Base-by-base conservation (phyloP, 2,888 invertebrate species). In the Eristalis tenax region DNA sequence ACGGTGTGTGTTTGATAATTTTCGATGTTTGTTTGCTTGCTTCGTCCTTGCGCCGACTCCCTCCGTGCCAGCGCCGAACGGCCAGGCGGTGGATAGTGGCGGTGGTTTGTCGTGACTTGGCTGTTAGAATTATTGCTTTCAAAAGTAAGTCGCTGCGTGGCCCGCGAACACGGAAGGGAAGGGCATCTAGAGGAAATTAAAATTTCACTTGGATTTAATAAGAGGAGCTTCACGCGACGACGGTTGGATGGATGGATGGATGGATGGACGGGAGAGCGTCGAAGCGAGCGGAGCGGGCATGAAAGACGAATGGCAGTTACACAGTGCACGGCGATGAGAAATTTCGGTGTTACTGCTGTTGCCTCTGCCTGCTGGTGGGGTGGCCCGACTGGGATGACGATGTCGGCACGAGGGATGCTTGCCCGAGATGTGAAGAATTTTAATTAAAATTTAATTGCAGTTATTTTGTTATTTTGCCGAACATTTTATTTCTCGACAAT, bases 381-480 rank as follows among this genome's bases (percentile, higher is more conserved):
- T 4, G 23, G 15, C 57, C 69, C 68, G 2, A n/a, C 1, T 5
- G n/a, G n/a, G 43, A 43, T 63, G 57, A 13, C 18, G 56, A 57
- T 11, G 32, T n/a, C 8, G 57, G n/a, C 38, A 50, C 38, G 70
- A 15, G 57, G 69, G 66, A 32, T 76, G 83, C 59, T 32, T 32
- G 59, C 70, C 50, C 68, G 61, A 70, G 77, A 73, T 73, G 77
- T 76, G 66, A 76, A 79, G 87, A 83, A 87, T 87, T 87, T 87
- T 87, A 87, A 87, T 87, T 87, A 87, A 87, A 87, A 79, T 83
- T 83, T 83, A 87, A 87, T 87, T 87, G 79, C 87, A 83, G 83
- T 83, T 87, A 87, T 87, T 87, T 83, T 70, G 78, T 78, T 83
- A 75, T 82, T 77, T 86, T 74, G 26, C 50, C 22, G 71, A 74